A percentile compares a stretch with the other conserved stretches of the same genome.
These are phyloP conservation scores for Dexiosoma caninum DNA, from an alignment of 2,888 invertebrate species.

Conservation along the genomic window DNA sequence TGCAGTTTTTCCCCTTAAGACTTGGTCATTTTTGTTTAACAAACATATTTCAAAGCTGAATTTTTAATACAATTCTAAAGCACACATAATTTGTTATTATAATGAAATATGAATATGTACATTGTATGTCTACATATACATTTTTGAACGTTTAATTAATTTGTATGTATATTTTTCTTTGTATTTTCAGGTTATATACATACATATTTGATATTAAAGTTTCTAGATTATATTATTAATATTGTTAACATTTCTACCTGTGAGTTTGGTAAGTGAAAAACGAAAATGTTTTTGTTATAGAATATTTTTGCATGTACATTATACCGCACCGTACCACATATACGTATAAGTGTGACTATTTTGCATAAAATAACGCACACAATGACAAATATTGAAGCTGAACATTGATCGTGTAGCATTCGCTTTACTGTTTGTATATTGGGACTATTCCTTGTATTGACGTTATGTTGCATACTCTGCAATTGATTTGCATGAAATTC, in stretches of 20 bases:
- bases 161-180: no score
- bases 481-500: no score
- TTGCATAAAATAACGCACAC: no score
- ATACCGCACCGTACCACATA: no score
- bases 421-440: no score
- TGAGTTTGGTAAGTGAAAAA: constrained; percentile 50
- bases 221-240: constrained; percentile 28
- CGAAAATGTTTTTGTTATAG: background rate
- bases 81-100: background rate
- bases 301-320: no score
- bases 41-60: constrained; percentile 31
- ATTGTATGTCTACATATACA: background rate
- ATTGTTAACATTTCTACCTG: constrained; percentile 60
- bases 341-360: no score
- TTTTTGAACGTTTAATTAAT: constrained; percentile 9
- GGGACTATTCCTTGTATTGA: no score
- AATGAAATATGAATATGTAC: no score
- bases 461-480: no score
- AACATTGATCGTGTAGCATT: no score
- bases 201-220: constrained; percentile 36
- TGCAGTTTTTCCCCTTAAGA: background rate
- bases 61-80: background rate
- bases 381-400: no score
- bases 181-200: constrained; percentile 52
- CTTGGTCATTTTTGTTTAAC: constrained; percentile 9